A percentile compares a stretch with the other conserved stretches of the same genome.
These are phyloP conservation scores for Macaria notata DNA, from an alignment of 2,888 invertebrate species.

Conservation along the genomic window DNA sequence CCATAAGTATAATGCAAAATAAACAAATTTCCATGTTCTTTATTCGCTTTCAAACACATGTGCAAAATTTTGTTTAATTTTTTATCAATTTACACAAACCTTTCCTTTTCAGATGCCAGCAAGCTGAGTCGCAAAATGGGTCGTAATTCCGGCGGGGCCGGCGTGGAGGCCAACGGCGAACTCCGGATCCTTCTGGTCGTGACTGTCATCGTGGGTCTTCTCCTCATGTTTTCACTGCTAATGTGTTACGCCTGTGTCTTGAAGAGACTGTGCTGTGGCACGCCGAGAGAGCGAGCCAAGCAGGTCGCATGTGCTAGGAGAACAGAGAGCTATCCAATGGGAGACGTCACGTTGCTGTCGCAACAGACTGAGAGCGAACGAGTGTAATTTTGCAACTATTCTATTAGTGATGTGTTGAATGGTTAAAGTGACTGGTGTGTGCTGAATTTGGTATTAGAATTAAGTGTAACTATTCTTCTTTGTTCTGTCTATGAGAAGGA, in stretches of 20 bases:
- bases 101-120: conserved; percentile 52
- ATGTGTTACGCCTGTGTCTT: conserved; percentile 86
- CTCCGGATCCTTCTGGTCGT: conserved; percentile 82
- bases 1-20: too few relatives aligned
- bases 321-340: conserved; percentile 82
- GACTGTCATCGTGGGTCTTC: conserved; percentile 81
- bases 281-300: conserved; percentile 72
- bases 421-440: too few relatives aligned
- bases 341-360: conserved; percentile 83
- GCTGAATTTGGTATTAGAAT: too few relatives aligned
- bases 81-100: neutral
- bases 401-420: too few relatives aligned
- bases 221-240: conserved; percentile 84
- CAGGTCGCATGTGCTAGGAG: conserved; percentile 58
- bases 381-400: conserved; percentile 26
- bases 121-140: conserved; percentile 54
- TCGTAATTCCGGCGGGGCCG: conserved; percentile 52
- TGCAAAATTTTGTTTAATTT: too few relatives aligned
- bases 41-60: too few relatives aligned
- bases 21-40: too few relatives aligned
- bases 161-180: conserved; percentile 77
- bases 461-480: too few relatives aligned
- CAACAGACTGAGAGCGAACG: conserved; percentile 84
- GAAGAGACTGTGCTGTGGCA: conserved; percentile 83
- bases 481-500: too few relatives aligned